Evolutionary conservation across 2,113 vertebrate species (phyloP).

Genomic region (Cathartes aura): DNA sequence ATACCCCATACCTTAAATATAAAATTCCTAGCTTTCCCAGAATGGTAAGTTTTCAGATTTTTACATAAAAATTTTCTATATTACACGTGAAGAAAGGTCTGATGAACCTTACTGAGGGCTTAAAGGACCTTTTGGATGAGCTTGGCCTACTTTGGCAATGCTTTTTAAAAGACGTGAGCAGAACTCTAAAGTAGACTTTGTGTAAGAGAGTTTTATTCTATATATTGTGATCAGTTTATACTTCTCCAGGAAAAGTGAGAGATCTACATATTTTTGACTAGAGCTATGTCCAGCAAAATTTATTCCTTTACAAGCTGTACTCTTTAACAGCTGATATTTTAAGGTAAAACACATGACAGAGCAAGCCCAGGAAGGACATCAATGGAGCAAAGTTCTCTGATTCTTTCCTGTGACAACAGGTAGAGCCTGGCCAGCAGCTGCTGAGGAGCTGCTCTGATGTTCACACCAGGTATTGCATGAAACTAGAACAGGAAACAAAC

Average conservation of each 20-base stretch:
- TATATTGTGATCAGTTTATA: not conserved
- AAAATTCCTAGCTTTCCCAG: not conserved
- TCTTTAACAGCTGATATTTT: not conserved
- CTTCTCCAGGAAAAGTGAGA: not conserved
- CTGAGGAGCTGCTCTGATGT: not conserved
- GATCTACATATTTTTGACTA: not conserved
- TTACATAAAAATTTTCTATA: not conserved
- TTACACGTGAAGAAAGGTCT: not conserved
- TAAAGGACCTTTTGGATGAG: not conserved
- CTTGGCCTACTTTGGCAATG: not conserved
- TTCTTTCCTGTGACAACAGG: not conserved
- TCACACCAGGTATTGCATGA: not conserved
- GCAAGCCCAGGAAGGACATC: not conserved
- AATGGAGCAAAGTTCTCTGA: not conserved
- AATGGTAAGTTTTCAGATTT: not conserved
- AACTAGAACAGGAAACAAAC: not conserved
- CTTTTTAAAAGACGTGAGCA: not conserved
- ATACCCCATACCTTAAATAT: not conserved
- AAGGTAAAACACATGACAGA: not conserved
- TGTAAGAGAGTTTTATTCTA: not conserved
- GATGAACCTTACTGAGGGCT: not conserved
- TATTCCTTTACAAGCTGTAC: not conserved
- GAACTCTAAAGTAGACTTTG: not conserved
- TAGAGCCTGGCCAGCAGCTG: not conserved
- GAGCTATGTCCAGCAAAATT: not conserved